Evolutionary conservation across 2,797 vertebrate species (phyloP).

Genomic region (Petrocephalus sullivani): DNA sequence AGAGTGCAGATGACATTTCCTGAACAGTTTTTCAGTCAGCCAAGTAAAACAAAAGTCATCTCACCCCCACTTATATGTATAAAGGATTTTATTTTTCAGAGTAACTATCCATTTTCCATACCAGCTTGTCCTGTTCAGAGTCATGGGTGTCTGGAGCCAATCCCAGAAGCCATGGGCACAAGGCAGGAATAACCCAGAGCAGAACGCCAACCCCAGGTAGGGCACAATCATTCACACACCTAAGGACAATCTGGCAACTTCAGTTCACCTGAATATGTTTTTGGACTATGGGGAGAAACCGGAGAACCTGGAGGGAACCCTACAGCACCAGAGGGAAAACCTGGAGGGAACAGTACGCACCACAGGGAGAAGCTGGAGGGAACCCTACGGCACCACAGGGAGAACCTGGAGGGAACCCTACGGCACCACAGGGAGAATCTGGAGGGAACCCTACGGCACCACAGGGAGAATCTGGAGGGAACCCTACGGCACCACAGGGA

Average conservation of each 20-base stretch:
- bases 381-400: not conserved
- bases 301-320: not conserved
- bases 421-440: not conserved
- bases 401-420: not conserved
- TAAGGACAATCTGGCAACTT: not conserved
- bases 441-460: not conserved
- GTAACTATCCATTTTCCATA: not conserved
- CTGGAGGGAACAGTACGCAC: too few species aligned
- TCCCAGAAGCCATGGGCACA: not conserved
- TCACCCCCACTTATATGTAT: not conserved
- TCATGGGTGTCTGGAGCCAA: not conserved
- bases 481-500: not conserved
- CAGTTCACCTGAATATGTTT: not conserved
- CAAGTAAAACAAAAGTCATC: not conserved
- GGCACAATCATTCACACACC: not conserved
- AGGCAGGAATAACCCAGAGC: not conserved
- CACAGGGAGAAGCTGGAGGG: not conserved
- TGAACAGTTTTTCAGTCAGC: not conserved
- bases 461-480: not conserved
- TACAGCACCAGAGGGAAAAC: too few species aligned
- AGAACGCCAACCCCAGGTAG: not conserved
- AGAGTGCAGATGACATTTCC: not conserved
- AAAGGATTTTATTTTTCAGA: not conserved
- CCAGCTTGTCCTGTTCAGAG: not conserved
- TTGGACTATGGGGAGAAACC: not conserved